Evolutionary conservation across 1,140 invertebrate genomes (phyloP), one percentile per base, ranked within the genome.

Genomic region (Scaptodrosophila lebanonensis): DNA sequence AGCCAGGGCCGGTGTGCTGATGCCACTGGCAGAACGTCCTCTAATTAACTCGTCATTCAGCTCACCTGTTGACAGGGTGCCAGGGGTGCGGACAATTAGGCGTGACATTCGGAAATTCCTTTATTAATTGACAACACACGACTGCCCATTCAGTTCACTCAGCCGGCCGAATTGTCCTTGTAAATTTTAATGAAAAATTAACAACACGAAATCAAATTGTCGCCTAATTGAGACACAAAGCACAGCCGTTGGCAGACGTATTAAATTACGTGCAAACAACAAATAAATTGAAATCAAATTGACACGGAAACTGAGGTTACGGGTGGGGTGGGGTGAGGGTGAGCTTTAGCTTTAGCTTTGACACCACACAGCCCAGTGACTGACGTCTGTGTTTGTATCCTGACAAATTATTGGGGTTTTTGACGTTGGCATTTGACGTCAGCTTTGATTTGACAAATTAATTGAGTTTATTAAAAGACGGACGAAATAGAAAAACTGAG

Each of bases 101-200:
- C 52, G 47, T 54, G 63, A 30, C 56, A 45, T 15, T 30, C 30
- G 32, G 11, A 69, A 66, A 79, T 79, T 79, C 75, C 75, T 50
- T 20, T 66, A 69, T 79, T 79, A 79, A 79, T 79, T 79, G 73
- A 82, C 45, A 51, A 39, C 73, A 82, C 73, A 82, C 69, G 73
- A 47, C 75, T 36, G 40, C 27, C 20, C 43, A 44, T 27, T 66
- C 54, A 54, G n/a, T n/a, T n/a, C n/a, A n/a, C n/a, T n/a, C n/a
- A n/a, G n/a, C n/a, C n/a, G n/a, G n/a, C n/a, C n/a, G n/a, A n/a
- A 49, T 60, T 33, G 52, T 47, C 48, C 50, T 53, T 54, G 42
- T 53, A 82, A 70, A 70, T 33, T 75, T 53, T 79, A 79, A 82
- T 79, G 75, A 79, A 79, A 79, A 79, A 79, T 79, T 79, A 79